These are phyloP conservation scores for Grus americana DNA, from an alignment of 2,113 vertebrate genomes.

Conservation along the genomic window DNA sequence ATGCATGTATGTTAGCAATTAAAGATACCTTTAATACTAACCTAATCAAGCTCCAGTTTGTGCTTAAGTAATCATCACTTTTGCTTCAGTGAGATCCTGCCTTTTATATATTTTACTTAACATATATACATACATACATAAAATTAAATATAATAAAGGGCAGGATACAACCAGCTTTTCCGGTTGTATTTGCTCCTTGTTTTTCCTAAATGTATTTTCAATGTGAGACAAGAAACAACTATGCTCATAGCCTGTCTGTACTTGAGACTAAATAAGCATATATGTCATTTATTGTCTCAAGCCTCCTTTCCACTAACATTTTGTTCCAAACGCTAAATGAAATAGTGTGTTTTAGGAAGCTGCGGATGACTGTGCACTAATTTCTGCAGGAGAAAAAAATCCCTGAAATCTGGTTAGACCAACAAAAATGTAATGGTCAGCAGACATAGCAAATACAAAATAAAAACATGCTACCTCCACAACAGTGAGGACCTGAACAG, in stretches of 20 bases:
- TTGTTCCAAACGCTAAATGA: neutral
- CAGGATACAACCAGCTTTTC: neutral
- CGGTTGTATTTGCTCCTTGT: neutral
- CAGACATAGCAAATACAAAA: neutral
- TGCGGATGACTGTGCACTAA: neutral
- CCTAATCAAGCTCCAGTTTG: conserved; percentile 43
- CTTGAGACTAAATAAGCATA: neutral
- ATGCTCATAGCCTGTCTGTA: neutral
- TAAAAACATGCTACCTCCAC: neutral
- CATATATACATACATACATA: neutral
- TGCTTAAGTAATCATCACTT: conserved; percentile 45
- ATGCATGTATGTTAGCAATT: conserved; percentile 32
- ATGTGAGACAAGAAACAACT: neutral
- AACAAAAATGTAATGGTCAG: neutral
- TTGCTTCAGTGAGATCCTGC: neutral
- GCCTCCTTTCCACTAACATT: neutral
- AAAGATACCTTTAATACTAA: conserved; percentile 52
- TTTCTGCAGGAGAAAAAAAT: neutral
- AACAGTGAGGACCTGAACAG: neutral
- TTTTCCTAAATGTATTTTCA: neutral
- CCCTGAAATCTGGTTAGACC: neutral
- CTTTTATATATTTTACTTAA: conserved; percentile 14
- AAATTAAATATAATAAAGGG: neutral
- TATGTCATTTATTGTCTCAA: neutral
- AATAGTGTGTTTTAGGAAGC: neutral